Evolutionary conservation across 2,888 invertebrate genomes (phyloP).

Genomic region (Drosophila affinis): DNA sequence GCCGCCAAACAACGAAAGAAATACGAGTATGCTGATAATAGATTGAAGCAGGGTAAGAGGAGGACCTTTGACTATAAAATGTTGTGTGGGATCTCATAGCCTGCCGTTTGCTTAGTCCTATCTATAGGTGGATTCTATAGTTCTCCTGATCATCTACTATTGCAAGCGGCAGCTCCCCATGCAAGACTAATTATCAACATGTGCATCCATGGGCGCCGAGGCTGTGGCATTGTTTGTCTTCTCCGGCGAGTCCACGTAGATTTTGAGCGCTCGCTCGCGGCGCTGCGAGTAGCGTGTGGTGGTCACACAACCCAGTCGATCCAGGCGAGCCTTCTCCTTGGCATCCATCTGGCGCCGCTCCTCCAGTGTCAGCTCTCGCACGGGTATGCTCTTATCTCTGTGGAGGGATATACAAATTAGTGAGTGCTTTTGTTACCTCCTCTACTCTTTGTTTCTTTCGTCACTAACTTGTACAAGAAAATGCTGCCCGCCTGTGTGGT

Average conservation of each 20-base stretch:
- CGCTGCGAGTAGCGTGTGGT: conserved; percentile 86
- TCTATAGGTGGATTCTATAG: conserved; percentile 8
- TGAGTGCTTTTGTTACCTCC: neutral
- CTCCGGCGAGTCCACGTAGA: conserved; percentile 86
- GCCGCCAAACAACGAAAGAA: conserved; percentile 60
- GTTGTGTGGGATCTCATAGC: conserved; percentile 37
- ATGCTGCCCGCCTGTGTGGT: conserved; percentile 87
- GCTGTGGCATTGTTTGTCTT: conserved; percentile 72
- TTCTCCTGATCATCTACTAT: conserved; percentile 9
- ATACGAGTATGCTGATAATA: conserved; percentile 47
- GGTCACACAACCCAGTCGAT: conserved; percentile 82
- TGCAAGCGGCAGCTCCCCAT: conserved; percentile 7
- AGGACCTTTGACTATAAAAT: conserved; percentile 7
- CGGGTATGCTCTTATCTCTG: conserved; percentile 87
- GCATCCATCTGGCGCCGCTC: conserved; percentile 86
- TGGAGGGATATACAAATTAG: conserved; percentile 2
- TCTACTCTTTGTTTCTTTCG: neutral
- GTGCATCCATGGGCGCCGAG: conserved; percentile 64
- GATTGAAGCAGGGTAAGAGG: conserved; percentile 23
- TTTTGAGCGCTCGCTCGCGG: conserved; percentile 89
- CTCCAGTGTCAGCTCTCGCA: conserved; percentile 86
- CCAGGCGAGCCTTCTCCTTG: conserved; percentile 86
- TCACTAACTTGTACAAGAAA: conserved; percentile 87
- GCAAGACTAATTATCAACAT: conserved; percentile 60
- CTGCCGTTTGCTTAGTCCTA: conserved; percentile 26